phyloP scores from a whole-genome alignment of 2,797 vertebrate genomes.

The Spea hammondii region DNA sequence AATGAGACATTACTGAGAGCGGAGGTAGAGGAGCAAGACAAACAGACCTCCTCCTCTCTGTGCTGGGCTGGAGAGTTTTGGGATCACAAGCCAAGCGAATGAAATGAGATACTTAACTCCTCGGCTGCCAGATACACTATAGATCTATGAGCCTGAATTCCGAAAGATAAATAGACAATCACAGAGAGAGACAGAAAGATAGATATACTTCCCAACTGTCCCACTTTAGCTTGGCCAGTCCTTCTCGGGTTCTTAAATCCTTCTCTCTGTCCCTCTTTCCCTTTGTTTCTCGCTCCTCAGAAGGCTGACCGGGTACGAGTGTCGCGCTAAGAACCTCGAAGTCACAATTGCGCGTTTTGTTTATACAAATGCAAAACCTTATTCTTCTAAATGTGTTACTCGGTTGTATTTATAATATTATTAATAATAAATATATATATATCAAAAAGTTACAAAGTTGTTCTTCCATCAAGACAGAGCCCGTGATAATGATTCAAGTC shows the following conservation, averaged over 20 bases:
- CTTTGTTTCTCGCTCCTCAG: no score
- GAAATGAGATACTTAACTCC: constrained; percentile 5
- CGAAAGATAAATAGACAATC: background rate
- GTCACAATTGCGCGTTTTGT: no score
- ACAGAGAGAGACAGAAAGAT: background rate
- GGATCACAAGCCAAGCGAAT: constrained; percentile 10
- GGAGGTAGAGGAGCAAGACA: constrained; percentile 21
- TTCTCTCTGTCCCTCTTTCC: no score
- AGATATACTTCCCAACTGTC: background rate
- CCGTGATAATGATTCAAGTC: no score
- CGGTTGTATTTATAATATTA: no score
- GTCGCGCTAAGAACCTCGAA: no score
- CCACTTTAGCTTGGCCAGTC: background rate
- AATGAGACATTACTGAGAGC: constrained; percentile 21
- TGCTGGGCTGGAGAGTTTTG: constrained; percentile 2
- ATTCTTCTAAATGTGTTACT: no score
- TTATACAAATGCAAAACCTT: no score
- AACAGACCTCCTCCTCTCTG: constrained; percentile 35
- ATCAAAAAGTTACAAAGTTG: no score
- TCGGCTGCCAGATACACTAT: background rate
- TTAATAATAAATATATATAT: no score
- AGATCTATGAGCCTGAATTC: background rate
- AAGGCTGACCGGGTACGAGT: no score
- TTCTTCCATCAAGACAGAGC: no score
- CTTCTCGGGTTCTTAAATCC: background rate